These are phyloP conservation scores for Stenoptilia bipunctidactyla DNA, from an alignment of 2,888 invertebrate species.

Conservation along the genomic window DNA sequence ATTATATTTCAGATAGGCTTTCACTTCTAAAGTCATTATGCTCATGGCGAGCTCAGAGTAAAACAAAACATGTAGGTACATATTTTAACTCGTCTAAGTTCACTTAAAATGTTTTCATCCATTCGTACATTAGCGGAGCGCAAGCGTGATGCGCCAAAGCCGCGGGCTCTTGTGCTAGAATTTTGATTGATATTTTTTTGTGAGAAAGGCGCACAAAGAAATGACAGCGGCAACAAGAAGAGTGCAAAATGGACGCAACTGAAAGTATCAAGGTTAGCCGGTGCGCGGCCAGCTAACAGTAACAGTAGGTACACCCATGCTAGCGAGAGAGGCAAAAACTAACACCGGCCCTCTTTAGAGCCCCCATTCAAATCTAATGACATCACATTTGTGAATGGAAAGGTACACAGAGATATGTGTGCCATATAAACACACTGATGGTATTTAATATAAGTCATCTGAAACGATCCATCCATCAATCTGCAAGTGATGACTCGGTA, in stretches of 20 bases:
- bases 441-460: constrained; percentile 34
- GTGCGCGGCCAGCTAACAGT: constrained; percentile 61
- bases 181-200: constrained; percentile 72
- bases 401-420: constrained; percentile 25
- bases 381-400: constrained; percentile 47
- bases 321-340: background rate
- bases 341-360: constrained; percentile 35
- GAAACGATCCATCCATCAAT: background rate
- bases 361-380: constrained; percentile 52
- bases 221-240: constrained; percentile 65
- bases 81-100: too few relatives aligned
- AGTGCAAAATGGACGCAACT: constrained; percentile 67
- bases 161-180: constrained; percentile 67
- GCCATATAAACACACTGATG: constrained; percentile 33
- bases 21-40: too few relatives aligned
- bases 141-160: constrained; percentile 44
- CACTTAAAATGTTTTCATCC: too few relatives aligned
- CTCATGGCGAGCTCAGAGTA: too few relatives aligned
- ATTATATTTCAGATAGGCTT: too few relatives aligned
- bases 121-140: constrained; percentile 20
- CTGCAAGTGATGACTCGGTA: too few relatives aligned
- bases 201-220: constrained; percentile 67
- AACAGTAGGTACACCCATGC: constrained; percentile 18
- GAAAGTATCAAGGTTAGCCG: constrained; percentile 68
- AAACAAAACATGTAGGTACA: too few relatives aligned